A percentile compares a stretch with the other conserved stretches of the same genome.
Evolutionary conservation across 2,797 vertebrate genomes (phyloP).

Genomic region (Centroberyx gerrardi): DNA sequence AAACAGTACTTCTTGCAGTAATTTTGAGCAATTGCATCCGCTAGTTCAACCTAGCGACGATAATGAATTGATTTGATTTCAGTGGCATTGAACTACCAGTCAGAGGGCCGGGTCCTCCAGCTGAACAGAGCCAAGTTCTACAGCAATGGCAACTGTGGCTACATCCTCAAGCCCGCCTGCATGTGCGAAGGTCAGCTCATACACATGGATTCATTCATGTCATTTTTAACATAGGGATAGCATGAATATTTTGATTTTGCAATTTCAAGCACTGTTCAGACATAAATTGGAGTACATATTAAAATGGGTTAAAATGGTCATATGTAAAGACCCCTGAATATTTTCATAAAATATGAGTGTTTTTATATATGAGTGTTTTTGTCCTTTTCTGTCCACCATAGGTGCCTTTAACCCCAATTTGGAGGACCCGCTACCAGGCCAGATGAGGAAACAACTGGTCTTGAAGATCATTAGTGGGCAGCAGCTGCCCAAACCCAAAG

Average conservation of each 20-base stretch:
- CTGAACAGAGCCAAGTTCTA: slow-evolving; percentile 97
- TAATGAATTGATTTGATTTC: slow-evolving; percentile 34
- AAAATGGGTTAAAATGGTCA: no score
- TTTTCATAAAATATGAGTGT: no score
- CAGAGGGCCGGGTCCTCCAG: slow-evolving; percentile 95
- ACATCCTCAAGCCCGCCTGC: slow-evolving; percentile 93
- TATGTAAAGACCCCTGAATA: no score
- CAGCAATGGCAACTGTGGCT: slow-evolving; percentile 96
- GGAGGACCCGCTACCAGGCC: slow-evolving; percentile 92
- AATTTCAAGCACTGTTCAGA: no score
- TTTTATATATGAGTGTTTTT: no score
- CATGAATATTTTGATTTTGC: no score
- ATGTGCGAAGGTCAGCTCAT: slow-evolving; percentile 93
- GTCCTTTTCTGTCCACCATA: slow-evolving; percentile 54
- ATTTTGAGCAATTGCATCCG: neutral
- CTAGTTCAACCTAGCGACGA: neutral
- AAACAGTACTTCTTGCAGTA: no score
- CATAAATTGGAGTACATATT: no score
- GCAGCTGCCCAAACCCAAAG: slow-evolving; percentile 98
- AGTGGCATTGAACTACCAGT: slow-evolving; percentile 99
- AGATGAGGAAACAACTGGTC: slow-evolving; percentile 94
- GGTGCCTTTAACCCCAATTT: slow-evolving; percentile 93
- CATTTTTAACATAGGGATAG: neutral
- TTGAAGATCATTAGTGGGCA: slow-evolving; percentile 97
- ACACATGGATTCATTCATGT: neutral